Percentiles rank a stretch among this genome's conserved stretches.
These are phyloP conservation scores for Rhadinocentrus ornatus DNA, from an alignment of 2,797 vertebrate species.

Conservation along the genomic window DNA sequence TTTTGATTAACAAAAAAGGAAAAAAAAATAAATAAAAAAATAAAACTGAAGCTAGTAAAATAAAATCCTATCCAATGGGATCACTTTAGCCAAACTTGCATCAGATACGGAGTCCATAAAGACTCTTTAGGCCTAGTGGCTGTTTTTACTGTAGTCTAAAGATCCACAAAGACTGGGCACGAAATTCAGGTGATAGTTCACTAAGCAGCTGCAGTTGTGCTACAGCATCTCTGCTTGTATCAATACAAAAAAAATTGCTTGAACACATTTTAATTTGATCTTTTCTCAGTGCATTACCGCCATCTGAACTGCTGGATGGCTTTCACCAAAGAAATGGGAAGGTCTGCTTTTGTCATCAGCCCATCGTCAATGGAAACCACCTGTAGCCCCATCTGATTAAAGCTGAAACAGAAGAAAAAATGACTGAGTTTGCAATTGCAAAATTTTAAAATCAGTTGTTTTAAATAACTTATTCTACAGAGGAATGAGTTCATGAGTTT, in stretches of 20 bases:
- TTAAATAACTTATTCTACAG: background rate
- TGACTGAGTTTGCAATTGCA: background rate
- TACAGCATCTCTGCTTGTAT: background rate
- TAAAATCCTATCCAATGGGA: background rate
- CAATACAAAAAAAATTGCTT: background rate
- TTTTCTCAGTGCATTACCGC: background rate
- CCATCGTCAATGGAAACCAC: background rate
- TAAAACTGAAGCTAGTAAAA: background rate
- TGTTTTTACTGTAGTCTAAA: no score
- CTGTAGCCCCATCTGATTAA: background rate
- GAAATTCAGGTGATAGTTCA: background rate
- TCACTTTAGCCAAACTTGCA: background rate
- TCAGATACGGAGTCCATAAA: background rate
- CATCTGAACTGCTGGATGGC: background rate
- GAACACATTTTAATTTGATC: background rate
- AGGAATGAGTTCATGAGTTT: background rate
- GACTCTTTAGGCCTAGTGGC: no score
- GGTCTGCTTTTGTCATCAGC: background rate
- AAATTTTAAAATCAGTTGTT: background rate
- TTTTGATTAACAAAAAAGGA: background rate
- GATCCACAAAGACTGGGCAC: background rate
- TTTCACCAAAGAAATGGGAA: background rate
- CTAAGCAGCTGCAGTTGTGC: background rate
- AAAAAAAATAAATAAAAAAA: background rate
- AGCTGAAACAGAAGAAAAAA: background rate